Percentiles rank a stretch among this genome's conserved stretches.
Evolutionary conservation across 2,888 invertebrate genomes (phyloP).

Genomic region (Thalpophila matura): DNA sequence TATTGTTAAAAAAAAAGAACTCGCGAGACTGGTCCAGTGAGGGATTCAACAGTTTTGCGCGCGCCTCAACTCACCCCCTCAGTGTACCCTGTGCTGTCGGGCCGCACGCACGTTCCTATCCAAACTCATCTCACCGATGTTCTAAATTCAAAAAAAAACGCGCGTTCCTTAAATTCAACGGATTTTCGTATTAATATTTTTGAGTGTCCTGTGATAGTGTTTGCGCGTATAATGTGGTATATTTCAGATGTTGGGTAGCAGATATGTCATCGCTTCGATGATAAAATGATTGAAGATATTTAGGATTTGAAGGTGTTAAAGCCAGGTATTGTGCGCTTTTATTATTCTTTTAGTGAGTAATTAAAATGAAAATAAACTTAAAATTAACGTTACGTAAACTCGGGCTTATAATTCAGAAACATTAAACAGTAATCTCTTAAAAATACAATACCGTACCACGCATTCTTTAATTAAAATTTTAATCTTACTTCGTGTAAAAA

Average conservation of each 20-base stretch:
- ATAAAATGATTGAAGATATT: slow-evolving; percentile 76
- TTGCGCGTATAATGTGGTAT: slow-evolving; percentile 77
- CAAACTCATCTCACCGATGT: slow-evolving; percentile 66
- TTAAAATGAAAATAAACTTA: background rate
- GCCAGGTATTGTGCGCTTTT: slow-evolving; percentile 71
- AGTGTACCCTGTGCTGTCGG: slow-evolving; percentile 68
- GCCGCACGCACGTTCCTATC: slow-evolving; percentile 72
- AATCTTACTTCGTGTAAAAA: background rate
- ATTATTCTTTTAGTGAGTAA: slow-evolving; percentile 22
- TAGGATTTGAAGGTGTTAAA: slow-evolving; percentile 68
- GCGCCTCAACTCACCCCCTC: slow-evolving; percentile 79
- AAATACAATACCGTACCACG: background rate
- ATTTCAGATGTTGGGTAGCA: slow-evolving; percentile 79
- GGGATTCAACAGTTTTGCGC: slow-evolving; percentile 87
- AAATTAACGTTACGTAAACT: background rate
- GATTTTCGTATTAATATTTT: slow-evolving; percentile 56
- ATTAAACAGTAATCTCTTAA: background rate
- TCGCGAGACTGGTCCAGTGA: slow-evolving; percentile 67
- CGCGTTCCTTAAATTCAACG: slow-evolving; percentile 53
- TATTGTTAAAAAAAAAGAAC: slow-evolving; percentile 63
- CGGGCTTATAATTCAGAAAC: background rate
- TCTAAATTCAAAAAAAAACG: slow-evolving; percentile 66
- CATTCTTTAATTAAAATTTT: background rate
- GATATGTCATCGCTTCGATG: slow-evolving; percentile 70
- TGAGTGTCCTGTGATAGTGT: slow-evolving; percentile 70